These are phyloP conservation scores for Danio albolineatus DNA, from an alignment of 2,797 vertebrate species.

Conservation along the genomic window DNA sequence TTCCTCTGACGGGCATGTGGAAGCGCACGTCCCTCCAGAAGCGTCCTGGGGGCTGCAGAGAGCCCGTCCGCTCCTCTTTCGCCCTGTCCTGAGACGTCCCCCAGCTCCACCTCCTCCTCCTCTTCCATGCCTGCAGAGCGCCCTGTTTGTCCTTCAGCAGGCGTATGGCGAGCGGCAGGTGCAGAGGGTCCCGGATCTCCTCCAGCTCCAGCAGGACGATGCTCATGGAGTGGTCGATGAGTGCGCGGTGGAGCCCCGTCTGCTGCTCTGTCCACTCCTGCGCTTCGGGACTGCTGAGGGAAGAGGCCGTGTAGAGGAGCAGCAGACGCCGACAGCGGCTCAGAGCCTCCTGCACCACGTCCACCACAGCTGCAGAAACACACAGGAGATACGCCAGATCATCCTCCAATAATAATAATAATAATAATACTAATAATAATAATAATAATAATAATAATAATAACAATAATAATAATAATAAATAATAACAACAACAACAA, in stretches of 20 bases:
- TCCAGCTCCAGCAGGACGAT: conserved; percentile 90
- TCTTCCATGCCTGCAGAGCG: conserved; percentile 77
- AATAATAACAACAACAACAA: no score
- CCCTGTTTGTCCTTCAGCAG: conserved; percentile 88
- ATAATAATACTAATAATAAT: no score
- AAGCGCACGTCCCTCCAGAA: conserved; percentile 94
- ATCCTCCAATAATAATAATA: no score
- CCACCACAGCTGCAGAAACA: conserved; percentile 77
- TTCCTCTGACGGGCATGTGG: conserved; percentile 85
- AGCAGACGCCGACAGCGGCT: conserved; percentile 87
- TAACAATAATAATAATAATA: no score
- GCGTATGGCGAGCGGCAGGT: conserved; percentile 87
- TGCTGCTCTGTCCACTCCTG: conserved; percentile 81
- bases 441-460: no score
- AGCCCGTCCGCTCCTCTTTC: neutral
- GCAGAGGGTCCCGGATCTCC: conserved; percentile 79
- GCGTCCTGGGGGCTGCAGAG: conserved; percentile 72
- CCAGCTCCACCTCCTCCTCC: conserved; percentile 54
- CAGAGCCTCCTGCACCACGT: conserved; percentile 84
- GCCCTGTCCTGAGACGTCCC: conserved; percentile 46
- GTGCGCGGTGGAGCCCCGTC: conserved; percentile 81
- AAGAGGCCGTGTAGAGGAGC: conserved; percentile 77
- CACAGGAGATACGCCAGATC: no score
- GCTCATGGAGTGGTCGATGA: conserved; percentile 84
- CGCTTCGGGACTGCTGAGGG: conserved; percentile 47